These are phyloP conservation scores for Limnephilus marmoratus DNA, from an alignment of 2,888 invertebrate genomes.

Conservation along the genomic window DNA sequence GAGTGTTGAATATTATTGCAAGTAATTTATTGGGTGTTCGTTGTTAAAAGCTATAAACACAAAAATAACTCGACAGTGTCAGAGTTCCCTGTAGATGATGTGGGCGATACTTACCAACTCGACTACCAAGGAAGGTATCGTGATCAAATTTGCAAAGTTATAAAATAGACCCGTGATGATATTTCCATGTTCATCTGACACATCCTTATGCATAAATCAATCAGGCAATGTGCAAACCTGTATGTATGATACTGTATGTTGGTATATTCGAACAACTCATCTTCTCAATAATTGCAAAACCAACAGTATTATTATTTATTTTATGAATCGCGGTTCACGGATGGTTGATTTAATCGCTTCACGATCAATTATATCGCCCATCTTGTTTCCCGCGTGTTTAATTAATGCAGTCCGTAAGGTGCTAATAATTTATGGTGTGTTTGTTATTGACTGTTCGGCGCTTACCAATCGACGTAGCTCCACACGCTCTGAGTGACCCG, in stretches of 20 bases:
- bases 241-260: background rate
- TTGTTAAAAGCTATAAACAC: conserved; percentile 2
- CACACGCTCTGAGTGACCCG: background rate
- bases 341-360: conserved; percentile 7
- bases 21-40: background rate
- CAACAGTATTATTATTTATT: background rate
- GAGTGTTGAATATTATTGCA: background rate
- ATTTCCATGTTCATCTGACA: background rate
- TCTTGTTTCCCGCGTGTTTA: background rate
- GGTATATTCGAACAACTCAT: background rate
- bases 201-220: background rate
- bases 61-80: background rate
- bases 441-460: conserved; percentile 6
- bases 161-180: background rate
- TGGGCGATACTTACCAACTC: background rate
- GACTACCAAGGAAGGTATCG: background rate
- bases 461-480: background rate
- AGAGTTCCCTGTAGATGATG: background rate
- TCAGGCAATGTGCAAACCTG: background rate
- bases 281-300: background rate
- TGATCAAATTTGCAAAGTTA: background rate
- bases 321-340: background rate
- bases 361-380: conserved; percentile 37
- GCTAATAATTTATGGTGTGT: conserved; percentile 26
- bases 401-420: conserved; percentile 21